Conservation (phyloP, 2,888 invertebrate genomes). For the Monochamus alternatus region DNA sequence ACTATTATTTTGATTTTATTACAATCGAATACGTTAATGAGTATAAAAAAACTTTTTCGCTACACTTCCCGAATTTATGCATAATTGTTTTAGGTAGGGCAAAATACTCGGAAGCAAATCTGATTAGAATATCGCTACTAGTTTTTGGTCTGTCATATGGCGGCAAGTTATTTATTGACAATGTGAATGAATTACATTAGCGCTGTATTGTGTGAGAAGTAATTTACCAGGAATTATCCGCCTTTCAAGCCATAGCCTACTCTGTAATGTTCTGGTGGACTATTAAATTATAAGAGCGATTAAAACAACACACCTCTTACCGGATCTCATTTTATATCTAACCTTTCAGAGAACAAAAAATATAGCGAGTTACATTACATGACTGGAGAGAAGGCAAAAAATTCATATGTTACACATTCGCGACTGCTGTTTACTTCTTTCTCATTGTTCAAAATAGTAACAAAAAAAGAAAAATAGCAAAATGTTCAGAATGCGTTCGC, state of each 20-base stretch:
- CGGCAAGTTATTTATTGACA: not conserved
- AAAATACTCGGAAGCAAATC: too few relatives aligned
- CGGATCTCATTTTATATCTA: conserved; percentile 22
- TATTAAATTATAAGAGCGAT: conserved; percentile 23
- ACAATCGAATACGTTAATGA: too few relatives aligned
- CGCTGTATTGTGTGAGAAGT: not conserved
- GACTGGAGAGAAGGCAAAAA: not conserved
- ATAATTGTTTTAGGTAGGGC: too few relatives aligned
- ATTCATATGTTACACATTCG: not conserved
- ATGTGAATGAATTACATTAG: not conserved
- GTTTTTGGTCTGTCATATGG: not conserved
- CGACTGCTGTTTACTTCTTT: not conserved
- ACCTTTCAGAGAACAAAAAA: conserved; percentile 23
- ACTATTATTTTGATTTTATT: too few relatives aligned
- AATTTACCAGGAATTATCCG: conserved; percentile 17
- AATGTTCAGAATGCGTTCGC: not conserved
- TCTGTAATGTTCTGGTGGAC: conserved; percentile 14
- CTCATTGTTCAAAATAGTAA: not conserved
- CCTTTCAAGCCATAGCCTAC: conserved; percentile 20
- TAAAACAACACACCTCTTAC: conserved; percentile 30
- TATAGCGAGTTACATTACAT: not conserved
- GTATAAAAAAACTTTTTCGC: too few relatives aligned
- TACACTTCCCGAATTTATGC: too few relatives aligned
- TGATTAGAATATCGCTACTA: too few relatives aligned
- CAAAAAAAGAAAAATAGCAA: not conserved